Conservation (phyloP, 2,797 vertebrate species). For the Melanotaenia maccullochi region DNA sequence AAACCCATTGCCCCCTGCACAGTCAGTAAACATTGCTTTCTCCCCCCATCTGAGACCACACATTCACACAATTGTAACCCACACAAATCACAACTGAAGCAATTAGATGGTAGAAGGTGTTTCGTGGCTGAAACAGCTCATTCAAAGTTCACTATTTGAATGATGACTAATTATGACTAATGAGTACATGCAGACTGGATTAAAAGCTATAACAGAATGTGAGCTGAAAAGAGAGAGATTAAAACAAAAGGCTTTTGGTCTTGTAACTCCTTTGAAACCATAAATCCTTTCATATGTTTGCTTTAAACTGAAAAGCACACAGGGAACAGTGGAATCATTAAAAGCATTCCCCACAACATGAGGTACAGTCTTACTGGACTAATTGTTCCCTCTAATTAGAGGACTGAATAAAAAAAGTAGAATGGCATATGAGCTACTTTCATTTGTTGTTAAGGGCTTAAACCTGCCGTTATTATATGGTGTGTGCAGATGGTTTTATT, state of each 20-base stretch:
- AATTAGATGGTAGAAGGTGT: not conserved
- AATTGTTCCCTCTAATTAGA: conserved; percentile 1
- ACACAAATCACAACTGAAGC: not conserved
- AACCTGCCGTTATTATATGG: not conserved
- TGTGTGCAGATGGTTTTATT: not conserved
- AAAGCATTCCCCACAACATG: not conserved
- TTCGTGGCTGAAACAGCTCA: not conserved
- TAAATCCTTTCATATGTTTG: not conserved
- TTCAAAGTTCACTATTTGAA: not conserved
- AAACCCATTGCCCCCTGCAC: not conserved
- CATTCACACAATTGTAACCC: too few relatives aligned
- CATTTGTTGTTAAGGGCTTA: not conserved
- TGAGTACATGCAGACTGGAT: not conserved
- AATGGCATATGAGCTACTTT: not conserved
- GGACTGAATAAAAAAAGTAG: not conserved
- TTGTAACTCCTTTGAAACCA: not conserved
- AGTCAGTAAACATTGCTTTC: not conserved
- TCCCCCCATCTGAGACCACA: not conserved
- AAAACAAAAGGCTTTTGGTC: not conserved
- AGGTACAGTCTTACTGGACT: not conserved
- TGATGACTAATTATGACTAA: not conserved
- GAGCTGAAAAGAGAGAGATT: not conserved
- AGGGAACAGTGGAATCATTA: not conserved
- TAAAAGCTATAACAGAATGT: not conserved
- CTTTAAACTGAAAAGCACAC: not conserved